A percentile compares a stretch with the other conserved stretches of the same genome.
Evolutionary conservation across 2,113 vertebrate species (phyloP).

Genomic region (Dinomys branickii): DNA sequence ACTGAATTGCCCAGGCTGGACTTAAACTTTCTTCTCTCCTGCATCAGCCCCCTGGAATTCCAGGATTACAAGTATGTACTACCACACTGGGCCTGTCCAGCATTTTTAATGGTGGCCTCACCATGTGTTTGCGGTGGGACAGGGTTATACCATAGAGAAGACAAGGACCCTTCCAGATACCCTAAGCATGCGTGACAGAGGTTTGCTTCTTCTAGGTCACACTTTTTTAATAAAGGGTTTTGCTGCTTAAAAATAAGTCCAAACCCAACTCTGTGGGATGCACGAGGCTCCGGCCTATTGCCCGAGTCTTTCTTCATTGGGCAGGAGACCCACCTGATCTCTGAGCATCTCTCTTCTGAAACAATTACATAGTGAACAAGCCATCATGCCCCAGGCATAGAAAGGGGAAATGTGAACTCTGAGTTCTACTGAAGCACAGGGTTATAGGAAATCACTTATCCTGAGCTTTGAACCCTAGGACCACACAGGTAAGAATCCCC

Average conservation of each 20-base stretch:
- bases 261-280: background rate
- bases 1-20: background rate
- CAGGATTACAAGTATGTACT: background rate
- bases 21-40: background rate
- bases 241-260: background rate
- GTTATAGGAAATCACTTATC: too few relatives aligned
- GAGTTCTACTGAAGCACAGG: background rate
- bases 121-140: background rate
- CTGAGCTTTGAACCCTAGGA: background rate
- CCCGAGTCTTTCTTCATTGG: background rate
- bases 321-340: background rate
- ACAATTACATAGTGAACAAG: background rate
- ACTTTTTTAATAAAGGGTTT: background rate
- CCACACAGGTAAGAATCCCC: background rate
- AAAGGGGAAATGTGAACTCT: background rate
- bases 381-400: rapidly evolving
- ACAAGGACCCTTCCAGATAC: background rate
- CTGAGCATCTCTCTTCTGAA: background rate
- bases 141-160: too few relatives aligned
- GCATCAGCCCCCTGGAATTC: background rate
- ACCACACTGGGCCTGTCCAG: background rate
- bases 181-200: background rate
- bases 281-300: background rate
- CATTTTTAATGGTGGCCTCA: background rate
- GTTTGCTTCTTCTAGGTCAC: background rate